Base-by-base conservation (phyloP, 2,888 invertebrate species). In the Pterobdella sp. region DNA sequence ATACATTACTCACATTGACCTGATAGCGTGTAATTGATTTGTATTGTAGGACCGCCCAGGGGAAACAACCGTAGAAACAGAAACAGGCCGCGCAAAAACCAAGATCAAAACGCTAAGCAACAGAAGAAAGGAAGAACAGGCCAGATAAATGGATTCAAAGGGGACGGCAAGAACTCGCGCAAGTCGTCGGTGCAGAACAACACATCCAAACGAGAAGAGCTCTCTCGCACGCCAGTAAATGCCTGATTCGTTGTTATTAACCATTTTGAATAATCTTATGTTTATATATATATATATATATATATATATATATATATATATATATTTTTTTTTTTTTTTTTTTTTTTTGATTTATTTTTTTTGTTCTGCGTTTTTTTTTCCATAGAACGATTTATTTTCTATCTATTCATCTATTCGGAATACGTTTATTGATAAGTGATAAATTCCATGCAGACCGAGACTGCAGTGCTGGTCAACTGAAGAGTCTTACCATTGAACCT, bases 241-340 rank as follows among this genome's bases (percentile, higher is more conserved):
- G n/a, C 52, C 14, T 49, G 14, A 49, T 49, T n/a, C 14, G 14
- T 49, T 49, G 14, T 14, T 49, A 49, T 49, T 49, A 18, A 14
- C n/a, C n/a, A 49, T 49, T 49, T 49, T 49, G n/a, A 49, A 18
- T n/a, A n/a, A n/a, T n/a, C n/a, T 18, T 49, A 49, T 49, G n/a
- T 49, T 18, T 49, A 49, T 18, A 49, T 49, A 49, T 49, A 49
- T 49, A 49, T 49, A 49, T 49, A 49, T 49, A 49, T 49, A 49
- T 49, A 49, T 49, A 49, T 49, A 49, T 49, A 49, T 49, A 49
- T 49, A 49, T 49, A 49, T 49, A 49, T 49, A 49, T 49, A 49
- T 18, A 49, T n/a, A 49, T 18, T 49, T 49, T n/a, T 49, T 49
- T 49, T 18, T 49, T 49, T 18, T 49, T 49, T 18, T 49, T 49